Percentiles rank a stretch among this genome's conserved stretches.
These are phyloP conservation scores for Seriola dumerili DNA, from an alignment of 2,113 vertebrate genomes.

Conservation along the genomic window DNA sequence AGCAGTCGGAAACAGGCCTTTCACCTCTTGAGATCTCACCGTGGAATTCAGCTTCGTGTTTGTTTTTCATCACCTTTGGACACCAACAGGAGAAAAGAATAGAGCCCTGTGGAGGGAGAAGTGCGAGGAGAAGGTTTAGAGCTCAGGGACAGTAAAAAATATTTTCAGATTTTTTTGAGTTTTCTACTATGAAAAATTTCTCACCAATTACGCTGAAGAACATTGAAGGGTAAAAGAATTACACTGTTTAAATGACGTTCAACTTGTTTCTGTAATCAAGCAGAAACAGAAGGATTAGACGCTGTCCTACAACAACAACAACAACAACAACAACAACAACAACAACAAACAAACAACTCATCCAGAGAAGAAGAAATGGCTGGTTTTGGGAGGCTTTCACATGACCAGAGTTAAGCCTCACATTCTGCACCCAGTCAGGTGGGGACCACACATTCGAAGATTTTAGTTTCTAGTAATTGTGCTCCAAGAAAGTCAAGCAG, in stretches of 20 bases:
- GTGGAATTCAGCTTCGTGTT: slow-evolving; percentile 52
- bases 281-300: slow-evolving; percentile 16
- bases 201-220: slow-evolving; percentile 71
- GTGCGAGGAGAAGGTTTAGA: neutral
- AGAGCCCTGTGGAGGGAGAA: slow-evolving; percentile 40
- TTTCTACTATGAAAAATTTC: slow-evolving; percentile 8
- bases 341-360: neutral
- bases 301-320: neutral
- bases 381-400: slow-evolving; percentile 12
- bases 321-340: neutral
- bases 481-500: neutral
- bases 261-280: slow-evolving; percentile 76
- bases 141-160: neutral
- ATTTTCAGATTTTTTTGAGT: no score
- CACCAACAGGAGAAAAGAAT: slow-evolving; percentile 44
- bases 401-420: slow-evolving; percentile 13
- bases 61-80: slow-evolving; percentile 52
- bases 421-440: neutral
- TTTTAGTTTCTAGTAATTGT: no score
- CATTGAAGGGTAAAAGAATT: slow-evolving; percentile 45
- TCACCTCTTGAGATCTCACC: slow-evolving; percentile 25
- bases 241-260: slow-evolving; percentile 76
- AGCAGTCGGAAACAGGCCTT: slow-evolving; percentile 46
- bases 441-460: neutral
- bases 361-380: neutral